These are phyloP conservation scores for Chrysolophus pictus DNA, from an alignment of 2,797 vertebrate species.

Conservation along the genomic window DNA sequence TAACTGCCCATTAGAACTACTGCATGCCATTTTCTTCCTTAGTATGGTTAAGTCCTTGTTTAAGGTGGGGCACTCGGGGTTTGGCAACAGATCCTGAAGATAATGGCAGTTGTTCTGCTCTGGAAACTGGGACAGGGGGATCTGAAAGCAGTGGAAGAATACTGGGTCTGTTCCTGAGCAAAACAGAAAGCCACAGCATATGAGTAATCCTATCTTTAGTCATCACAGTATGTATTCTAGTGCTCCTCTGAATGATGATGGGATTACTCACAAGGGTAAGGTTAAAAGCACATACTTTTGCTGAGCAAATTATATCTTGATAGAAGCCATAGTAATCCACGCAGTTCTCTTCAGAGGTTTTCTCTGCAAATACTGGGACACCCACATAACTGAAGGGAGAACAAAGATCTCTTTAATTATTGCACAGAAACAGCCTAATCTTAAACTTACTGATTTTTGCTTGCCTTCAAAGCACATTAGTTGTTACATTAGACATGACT, in stretches of 20 bases:
- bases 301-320: slow-evolving; percentile 7
- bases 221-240: slow-evolving; percentile 23
- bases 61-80: not conserved
- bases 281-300: slow-evolving; percentile 35
- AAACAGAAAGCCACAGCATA: slow-evolving; percentile 32
- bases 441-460: not conserved
- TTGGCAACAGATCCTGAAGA: slow-evolving; percentile 11
- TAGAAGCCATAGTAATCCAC: not conserved
- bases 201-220: slow-evolving; percentile 35
- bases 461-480: not conserved
- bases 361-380: not conserved
- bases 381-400: not conserved
- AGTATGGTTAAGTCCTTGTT: not conserved
- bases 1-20: not conserved
- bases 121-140: not conserved
- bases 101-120: not conserved
- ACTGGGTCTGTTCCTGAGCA: slow-evolving; percentile 25
- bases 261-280: slow-evolving; percentile 32
- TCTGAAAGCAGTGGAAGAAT: slow-evolving; percentile 53
- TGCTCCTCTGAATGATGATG: slow-evolving; percentile 6
- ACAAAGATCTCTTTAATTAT: not conserved
- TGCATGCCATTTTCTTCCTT: not conserved
- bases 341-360: not conserved
- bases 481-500: not conserved
- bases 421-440: not conserved